Base-by-base conservation (phyloP, 2,888 invertebrate species). In the Eumerus sabulonum region DNA sequence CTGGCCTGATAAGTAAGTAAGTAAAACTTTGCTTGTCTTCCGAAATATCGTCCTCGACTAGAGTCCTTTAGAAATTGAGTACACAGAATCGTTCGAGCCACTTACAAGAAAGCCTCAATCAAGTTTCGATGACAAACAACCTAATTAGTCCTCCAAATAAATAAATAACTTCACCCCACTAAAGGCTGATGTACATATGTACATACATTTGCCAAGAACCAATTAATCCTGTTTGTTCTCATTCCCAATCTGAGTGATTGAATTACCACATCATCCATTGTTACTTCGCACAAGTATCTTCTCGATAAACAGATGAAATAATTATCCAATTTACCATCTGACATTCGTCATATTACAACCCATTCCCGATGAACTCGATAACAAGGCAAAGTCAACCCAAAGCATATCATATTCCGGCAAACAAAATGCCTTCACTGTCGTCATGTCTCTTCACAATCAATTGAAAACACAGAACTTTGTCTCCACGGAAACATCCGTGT, bases 311-410 rank as follows among this genome's bases (percentile, higher is more conserved):
- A 40, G 54, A 71, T 71, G 44, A 63, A 71, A 63, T 71, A 62
- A 71, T 71, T 71, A 71, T 71, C 71, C 63, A 63, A 63, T 71
- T 63, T 50, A 63, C 47, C 56, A 50, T 56, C 56, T 62, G 42
- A 62, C 48, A 40, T n/a, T 9, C 40, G 40, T 11, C 11, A 38
- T 16, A 16, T 11, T 1, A 11, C 11, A 9, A 9, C 1, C 36
- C 9, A 59, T 27, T 27, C 27, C 27, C 16, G 45, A 36, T 11
- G 17, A 17, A 36, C 9, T 14, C 40, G 42, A 40, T 16, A 19
- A 19, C 47, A 14, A 38, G 4, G 16, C 38, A 1, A 27, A 27
- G 7, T 7, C 27, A n/a, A 27, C 27, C 7, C 27, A n/a, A 17
- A 19, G 14, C 27, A 54, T 66, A 66, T 66, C 40, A 47, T 54